Evolutionary conservation across 1,140 invertebrate species (phyloP).

Genomic region (Lasioglossum baleicum): DNA sequence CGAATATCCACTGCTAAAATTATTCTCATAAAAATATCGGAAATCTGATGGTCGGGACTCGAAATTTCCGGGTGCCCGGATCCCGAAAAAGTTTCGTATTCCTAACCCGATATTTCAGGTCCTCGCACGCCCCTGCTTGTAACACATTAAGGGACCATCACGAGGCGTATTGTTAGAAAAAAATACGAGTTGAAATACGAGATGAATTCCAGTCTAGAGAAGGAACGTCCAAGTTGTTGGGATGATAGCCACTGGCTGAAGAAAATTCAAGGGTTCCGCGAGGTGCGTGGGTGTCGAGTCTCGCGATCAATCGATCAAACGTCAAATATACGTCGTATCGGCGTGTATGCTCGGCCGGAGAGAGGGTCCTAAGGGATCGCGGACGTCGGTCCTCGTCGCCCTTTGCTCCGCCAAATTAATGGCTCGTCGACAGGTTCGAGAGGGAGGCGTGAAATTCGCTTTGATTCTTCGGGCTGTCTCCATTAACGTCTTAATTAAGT

Average conservation of each 20-base stretch:
- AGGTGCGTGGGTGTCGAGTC: constrained; percentile 1
- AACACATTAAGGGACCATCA: no score
- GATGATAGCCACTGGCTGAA: constrained; percentile 19
- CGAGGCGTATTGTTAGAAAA: no score
- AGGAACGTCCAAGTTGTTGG: no score
- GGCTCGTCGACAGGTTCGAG: constrained; percentile 26
- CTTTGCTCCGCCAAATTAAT: constrained; percentile 54
- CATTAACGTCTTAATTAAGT: constrained; percentile 49
- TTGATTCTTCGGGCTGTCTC: constrained; percentile 33
- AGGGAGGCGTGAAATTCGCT: constrained; percentile 46
- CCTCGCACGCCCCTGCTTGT: no score
- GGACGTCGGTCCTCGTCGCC: background rate
- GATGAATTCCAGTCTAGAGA: no score
- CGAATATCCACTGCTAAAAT: no score
- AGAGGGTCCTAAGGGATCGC: background rate
- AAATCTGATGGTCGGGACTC: no score
- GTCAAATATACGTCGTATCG: constrained; percentile 58
- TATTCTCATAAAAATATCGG: no score
- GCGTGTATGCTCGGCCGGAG: constrained; percentile 1
- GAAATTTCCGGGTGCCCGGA: no score
- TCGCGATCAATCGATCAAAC: constrained; percentile 61
- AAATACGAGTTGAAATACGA: no score
- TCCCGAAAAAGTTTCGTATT: no score
- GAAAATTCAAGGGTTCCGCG: constrained; percentile 29
- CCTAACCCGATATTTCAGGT: no score